Evolutionary conservation across 2,113 vertebrate species (phyloP).

Genomic region (Pelecanoides urinatrix): DNA sequence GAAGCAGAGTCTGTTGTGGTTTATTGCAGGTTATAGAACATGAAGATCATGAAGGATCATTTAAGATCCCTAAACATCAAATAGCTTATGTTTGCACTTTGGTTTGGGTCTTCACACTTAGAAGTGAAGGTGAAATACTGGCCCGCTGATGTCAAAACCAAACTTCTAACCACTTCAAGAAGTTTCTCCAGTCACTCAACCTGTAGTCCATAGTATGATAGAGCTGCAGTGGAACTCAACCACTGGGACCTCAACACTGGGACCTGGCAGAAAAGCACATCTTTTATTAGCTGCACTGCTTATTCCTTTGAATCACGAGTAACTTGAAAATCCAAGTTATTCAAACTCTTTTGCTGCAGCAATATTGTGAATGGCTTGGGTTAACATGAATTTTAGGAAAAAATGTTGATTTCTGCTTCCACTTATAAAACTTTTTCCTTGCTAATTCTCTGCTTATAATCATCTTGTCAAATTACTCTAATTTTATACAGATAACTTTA

Average conservation of each 20-base stretch:
- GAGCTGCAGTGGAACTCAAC: background rate
- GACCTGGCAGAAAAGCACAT: background rate
- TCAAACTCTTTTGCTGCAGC: background rate
- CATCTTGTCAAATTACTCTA: background rate
- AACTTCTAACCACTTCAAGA: background rate
- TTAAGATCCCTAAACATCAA: background rate
- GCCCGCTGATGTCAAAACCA: background rate
- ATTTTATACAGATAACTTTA: background rate
- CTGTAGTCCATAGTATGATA: background rate
- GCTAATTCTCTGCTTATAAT: background rate
- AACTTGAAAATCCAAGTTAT: background rate
- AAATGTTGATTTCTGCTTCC: background rate
- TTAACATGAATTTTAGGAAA: background rate
- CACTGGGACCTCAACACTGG: background rate
- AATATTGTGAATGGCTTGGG: background rate
- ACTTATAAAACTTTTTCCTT: background rate
- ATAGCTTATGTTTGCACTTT: background rate
- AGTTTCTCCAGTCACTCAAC: background rate
- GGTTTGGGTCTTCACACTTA: background rate
- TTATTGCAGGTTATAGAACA: background rate
- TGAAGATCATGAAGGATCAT: background rate
- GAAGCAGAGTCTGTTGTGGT: background rate
- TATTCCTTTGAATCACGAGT: background rate
- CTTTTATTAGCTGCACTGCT: background rate
- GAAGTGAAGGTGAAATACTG: background rate